Base-by-base conservation (phyloP, 2,888 invertebrate species). In the Tetheella fluctuosa region DNA sequence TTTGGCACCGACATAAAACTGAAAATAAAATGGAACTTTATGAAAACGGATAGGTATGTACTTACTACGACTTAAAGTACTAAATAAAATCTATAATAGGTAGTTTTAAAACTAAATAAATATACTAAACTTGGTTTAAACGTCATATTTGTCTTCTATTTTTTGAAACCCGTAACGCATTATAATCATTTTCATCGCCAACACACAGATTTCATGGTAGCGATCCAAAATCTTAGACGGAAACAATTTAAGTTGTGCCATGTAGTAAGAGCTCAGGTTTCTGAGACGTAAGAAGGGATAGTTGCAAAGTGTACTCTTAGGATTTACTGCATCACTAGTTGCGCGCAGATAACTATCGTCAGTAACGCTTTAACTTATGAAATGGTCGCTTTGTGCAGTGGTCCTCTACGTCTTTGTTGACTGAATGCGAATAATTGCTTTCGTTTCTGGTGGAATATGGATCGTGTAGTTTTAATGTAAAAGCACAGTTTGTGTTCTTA, bases 281-380 rank as follows among this genome's bases (percentile, higher is more conserved):
- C 72, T 72, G 76, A 77, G 77, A 76, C 69, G 68, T 77, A 80
- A 81, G 81, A 79, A 80, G 81, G 81, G 79, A 84, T 86, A 86
- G 84, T 88, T 86, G 75, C 78, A 68, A 84, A 86, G 82, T 83
- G 80, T 85, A 81, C 86, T 83, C 81, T 77, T 77, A 85, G 87
- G 86, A 90, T 91, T 91, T 85, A 88, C 84, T 84, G 85, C 88
- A 86, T 89, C 88, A 91, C 89, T 89, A 90, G 86, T 90, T 87
- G 83, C 86, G 78, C 84, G 77, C 79, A 83, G 85, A 88, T 88
- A 88, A 86, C 88, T 86, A 88, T 87, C 85, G 79, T 83, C 83
- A 79, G 83, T 81, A 80, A 81, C 79, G 84, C 80, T 85, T 78
- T 84, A 86, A 90, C 88, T 89, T 90, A 90, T 87, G 86, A 89